Evolutionary conservation across 2,888 invertebrate species (phyloP).

Genomic region (Orthosia gracilis): DNA sequence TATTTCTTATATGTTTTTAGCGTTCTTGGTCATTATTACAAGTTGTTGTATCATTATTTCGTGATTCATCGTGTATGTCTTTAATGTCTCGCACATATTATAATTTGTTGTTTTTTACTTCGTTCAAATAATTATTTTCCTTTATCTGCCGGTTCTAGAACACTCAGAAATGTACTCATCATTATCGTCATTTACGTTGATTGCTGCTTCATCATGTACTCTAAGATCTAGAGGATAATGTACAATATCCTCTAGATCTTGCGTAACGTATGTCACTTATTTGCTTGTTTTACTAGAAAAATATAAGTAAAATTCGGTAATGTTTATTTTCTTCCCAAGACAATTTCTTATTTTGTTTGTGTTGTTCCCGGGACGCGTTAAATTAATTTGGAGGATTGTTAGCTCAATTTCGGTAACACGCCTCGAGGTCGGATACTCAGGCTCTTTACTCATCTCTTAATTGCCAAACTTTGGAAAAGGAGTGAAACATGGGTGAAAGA

Average conservation of each 20-base stretch:
- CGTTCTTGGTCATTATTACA: slow-evolving; percentile 38
- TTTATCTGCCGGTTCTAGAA: slow-evolving; percentile 31
- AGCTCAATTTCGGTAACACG: slow-evolving; percentile 37
- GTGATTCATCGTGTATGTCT: slow-evolving; percentile 50
- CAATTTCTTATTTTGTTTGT: slow-evolving; percentile 35
- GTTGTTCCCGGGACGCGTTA: slow-evolving; percentile 31
- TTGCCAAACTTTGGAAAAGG: slow-evolving; percentile 51
- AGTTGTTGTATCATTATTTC: slow-evolving; percentile 44
- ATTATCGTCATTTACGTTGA: slow-evolving; percentile 25
- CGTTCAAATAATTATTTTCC: slow-evolving; percentile 33
- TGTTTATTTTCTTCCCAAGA: slow-evolving; percentile 1
- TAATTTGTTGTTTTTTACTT: slow-evolving; percentile 34
- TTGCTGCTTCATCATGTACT: slow-evolving; percentile 1
- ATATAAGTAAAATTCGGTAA: not conserved
- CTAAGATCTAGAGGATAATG: too few species aligned
- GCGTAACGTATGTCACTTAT: not conserved
- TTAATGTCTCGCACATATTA: slow-evolving; percentile 14
- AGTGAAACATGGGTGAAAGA: slow-evolving; percentile 16
- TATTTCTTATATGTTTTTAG: slow-evolving; percentile 10
- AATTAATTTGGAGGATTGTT: slow-evolving; percentile 61
- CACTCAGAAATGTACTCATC: slow-evolving; percentile 9
- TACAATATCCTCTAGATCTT: not conserved
- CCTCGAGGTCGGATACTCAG: slow-evolving; percentile 21
- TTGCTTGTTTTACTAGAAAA: not conserved
- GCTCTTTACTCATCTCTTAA: slow-evolving; percentile 44